These are phyloP conservation scores for Ophion ellenae DNA, from an alignment of 2,888 invertebrate genomes.

Conservation along the genomic window DNA sequence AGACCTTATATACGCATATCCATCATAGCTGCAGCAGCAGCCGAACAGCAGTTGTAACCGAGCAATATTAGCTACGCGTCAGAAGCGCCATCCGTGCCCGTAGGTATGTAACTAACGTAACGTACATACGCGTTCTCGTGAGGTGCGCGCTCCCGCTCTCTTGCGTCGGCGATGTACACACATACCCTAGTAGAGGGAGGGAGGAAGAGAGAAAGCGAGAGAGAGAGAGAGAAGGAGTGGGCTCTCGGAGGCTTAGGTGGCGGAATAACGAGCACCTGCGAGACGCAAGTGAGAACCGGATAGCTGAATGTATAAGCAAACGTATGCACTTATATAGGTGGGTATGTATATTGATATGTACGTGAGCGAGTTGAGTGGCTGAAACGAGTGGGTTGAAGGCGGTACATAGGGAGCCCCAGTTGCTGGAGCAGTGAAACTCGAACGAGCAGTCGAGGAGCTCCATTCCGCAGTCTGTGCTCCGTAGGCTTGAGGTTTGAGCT, in stretches of 20 bases:
- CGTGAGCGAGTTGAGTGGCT: slow-evolving; percentile 41
- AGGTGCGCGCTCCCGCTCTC: slow-evolving; percentile 24
- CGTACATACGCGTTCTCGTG: slow-evolving; percentile 31
- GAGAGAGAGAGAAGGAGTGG: slow-evolving; percentile 2
- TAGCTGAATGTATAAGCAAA: slow-evolving; percentile 6
- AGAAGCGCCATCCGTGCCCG: slow-evolving; percentile 44
- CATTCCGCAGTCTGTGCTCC: slow-evolving; percentile 32
- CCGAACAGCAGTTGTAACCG: slow-evolving; percentile 28
- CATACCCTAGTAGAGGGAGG: slow-evolving; percentile 38
- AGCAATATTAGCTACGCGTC: slow-evolving; percentile 50
- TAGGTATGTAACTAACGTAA: slow-evolving; percentile 51
- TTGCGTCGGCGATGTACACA: background rate
- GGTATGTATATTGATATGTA: slow-evolving; percentile 19
- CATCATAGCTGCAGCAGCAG: slow-evolving; percentile 37
- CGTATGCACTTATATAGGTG: background rate
- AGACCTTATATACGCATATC: slow-evolving; percentile 7
- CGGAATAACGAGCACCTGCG: slow-evolving; percentile 66
- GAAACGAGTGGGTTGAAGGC: slow-evolving; percentile 55
- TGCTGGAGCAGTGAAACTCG: slow-evolving; percentile 58
- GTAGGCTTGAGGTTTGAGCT: slow-evolving; percentile 49
- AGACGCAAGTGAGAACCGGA: slow-evolving; percentile 43
- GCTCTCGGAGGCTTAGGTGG: slow-evolving; percentile 60
- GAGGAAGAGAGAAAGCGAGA: no score
- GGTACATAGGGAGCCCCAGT: slow-evolving; percentile 39
- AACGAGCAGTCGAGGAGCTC: slow-evolving; percentile 64